A percentile compares a stretch with the other conserved stretches of the same genome.
These are phyloP conservation scores for Erpobdella octoculata DNA, from an alignment of 2,888 invertebrate genomes.

Conservation along the genomic window DNA sequence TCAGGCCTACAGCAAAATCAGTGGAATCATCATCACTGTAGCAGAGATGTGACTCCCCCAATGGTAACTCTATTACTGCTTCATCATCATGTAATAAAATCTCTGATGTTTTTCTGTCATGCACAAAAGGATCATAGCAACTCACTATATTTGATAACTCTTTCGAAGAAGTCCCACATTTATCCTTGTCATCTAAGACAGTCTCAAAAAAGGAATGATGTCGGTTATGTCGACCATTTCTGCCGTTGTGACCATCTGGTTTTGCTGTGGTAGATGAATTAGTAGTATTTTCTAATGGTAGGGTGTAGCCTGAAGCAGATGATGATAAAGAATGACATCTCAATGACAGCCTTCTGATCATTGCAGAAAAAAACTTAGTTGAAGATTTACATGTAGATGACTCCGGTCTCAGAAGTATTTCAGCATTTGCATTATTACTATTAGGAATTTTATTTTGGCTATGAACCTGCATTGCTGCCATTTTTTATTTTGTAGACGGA, in stretches of 20 bases:
- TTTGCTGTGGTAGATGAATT: no score
- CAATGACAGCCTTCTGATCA: background rate
- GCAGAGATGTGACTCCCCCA: background rate
- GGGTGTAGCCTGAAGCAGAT: background rate
- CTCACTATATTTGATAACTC: background rate
- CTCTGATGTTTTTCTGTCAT: background rate
- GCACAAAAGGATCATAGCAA: background rate
- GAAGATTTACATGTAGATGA: no score
- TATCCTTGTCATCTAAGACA: background rate
- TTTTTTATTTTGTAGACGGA: no score
- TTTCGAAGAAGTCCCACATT: background rate
- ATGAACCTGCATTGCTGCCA: no score
- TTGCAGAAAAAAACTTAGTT: background rate
- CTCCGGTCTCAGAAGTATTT: no score
- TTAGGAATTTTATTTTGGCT: no score
- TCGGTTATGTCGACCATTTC: background rate
- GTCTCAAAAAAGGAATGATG: background rate
- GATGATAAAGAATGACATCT: conserved; percentile 1
- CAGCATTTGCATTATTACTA: no score
- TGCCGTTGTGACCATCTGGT: background rate
- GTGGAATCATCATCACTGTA: background rate
- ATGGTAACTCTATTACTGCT: background rate
- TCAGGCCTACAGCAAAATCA: background rate
- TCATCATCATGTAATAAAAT: no score
- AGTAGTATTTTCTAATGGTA: background rate